Evolutionary conservation across 2,888 invertebrate genomes (phyloP), one percentile per base, ranked within the genome.

Genomic region (Lagria hirta): DNA sequence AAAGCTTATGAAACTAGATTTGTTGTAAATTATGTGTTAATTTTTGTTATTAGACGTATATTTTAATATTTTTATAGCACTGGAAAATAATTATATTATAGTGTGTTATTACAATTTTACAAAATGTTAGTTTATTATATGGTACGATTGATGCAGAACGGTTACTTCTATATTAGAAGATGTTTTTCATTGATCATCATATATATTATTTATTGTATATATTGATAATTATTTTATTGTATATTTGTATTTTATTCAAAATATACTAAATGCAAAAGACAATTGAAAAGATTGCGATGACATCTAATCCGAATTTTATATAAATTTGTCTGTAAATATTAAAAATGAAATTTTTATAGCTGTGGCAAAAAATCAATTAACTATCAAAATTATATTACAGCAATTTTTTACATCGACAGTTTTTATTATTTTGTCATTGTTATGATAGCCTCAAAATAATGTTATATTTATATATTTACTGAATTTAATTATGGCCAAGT

Each of bases 361-460:
- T 66, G 66, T 65, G 64, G 65, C 57, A 57, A 58, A 54, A 61
- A 63, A 62, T 61, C 58, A 64, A 62, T 64, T 61, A 62, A 52
- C 51, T 48, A 57, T 43, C 30, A 42, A 53, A 50, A 52, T 32
- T 48, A 42, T 50, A 44, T 41, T 44, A 34, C 29, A n/a, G n/a
- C n/a, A n/a, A n/a, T n/a, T n/a, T n/a, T n/a, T n/a, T n/a, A n/a
- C n/a, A n/a, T n/a, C n/a, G n/a, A n/a, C n/a, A n/a, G n/a, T n/a
- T n/a, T n/a, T n/a, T n/a, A n/a, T n/a, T n/a, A n/a, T n/a, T n/a
- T n/a, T n/a, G n/a, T n/a, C n/a, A n/a, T n/a, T n/a, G n/a, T n/a
- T n/a, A n/a, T n/a, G n/a, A n/a, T n/a, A n/a, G n/a, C n/a, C n/a
- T n/a, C n/a, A n/a, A n/a, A n/a, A n/a, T n/a, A n/a, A n/a, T n/a